Evolutionary conservation across 2,113 vertebrate species (phyloP), one percentile per base, ranked within the genome.

Genomic region (Corythornis vintsioides): DNA sequence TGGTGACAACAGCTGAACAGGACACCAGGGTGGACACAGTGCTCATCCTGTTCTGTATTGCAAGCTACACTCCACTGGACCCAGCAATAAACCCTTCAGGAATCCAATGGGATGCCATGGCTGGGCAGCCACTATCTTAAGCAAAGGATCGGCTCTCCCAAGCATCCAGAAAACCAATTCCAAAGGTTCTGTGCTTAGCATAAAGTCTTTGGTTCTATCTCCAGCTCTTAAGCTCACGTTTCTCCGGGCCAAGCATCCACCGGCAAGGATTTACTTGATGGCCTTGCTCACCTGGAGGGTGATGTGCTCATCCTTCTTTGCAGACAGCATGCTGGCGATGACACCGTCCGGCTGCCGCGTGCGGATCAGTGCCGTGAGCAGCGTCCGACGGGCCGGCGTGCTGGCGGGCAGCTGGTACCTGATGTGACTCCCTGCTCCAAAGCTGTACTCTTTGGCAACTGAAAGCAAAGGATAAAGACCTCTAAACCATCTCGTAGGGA

Each of bases 371-470:
- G 98, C 98, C 88, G 98, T 97, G 26, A 98, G 93, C 86, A 89
- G 96, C 0, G 97, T 99, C 96, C 97, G 97, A 16, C 98, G 97
- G 38, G 98, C 86, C 3, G 98, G 96, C 59, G 98, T 86, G 0
- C 95, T 93, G 14, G 97, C 70, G 0, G 96, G 93, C 53, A 99
- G 90, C 97, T 98, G 98, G 90, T 98, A 98, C 35, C 97, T 98
- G 42, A 98, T 89, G 35, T 98, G 96, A 75, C 98, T 98, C 76
- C 98, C 97, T 5, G 98, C 97, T 71, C 98, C 98, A 72, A 99
- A 98, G 17, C 95, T 98, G 75, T 97, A 98, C 81, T 98, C 98
- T 20, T 97, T 96, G 74, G 97, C 98, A 95, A 97, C 98, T 99
- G 82, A 90, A 93, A 94, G 92, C 95, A 86, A 11, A 61, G 33